A percentile compares a stretch with the other conserved stretches of the same genome.
phyloP scores from a whole-genome alignment of 2,888 invertebrate genomes.

The Horisme vitalbata region DNA sequence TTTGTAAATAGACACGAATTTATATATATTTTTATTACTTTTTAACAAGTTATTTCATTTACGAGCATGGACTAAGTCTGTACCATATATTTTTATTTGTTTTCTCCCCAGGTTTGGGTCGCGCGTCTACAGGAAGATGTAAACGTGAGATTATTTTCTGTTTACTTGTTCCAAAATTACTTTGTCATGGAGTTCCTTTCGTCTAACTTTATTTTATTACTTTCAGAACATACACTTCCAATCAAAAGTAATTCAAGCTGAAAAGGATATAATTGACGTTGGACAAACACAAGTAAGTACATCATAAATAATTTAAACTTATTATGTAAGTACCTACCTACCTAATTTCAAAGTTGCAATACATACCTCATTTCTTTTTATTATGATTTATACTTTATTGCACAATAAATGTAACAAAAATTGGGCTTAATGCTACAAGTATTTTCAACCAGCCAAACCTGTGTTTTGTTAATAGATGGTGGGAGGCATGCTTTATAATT shows the following conservation, averaged over 20 bases:
- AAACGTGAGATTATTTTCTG: slow-evolving; percentile 62
- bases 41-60: no score
- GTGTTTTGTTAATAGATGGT: no score
- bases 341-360: neutral
- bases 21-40: no score
- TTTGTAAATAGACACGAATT: slow-evolving; percentile 47
- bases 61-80: neutral
- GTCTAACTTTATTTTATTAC: slow-evolving; percentile 18
- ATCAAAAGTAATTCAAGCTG: slow-evolving; percentile 82
- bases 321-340: no score
- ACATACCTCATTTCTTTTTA: no score
- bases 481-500: no score
- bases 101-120: slow-evolving; percentile 78
- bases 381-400: no score
- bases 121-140: slow-evolving; percentile 81
- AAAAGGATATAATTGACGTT: slow-evolving; percentile 82
- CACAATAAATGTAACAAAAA: no score
- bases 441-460: no score
- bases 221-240: slow-evolving; percentile 80
- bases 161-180: slow-evolving; percentile 10
- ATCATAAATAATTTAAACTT: neutral
- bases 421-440: no score
- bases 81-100: slow-evolving; percentile 10
- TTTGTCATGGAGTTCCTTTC: slow-evolving; percentile 14
- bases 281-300: slow-evolving; percentile 83